A percentile compares a stretch with the other conserved stretches of the same genome.
Conservation (phyloP, 2,797 vertebrate species). For the Amblyopsis hoosieri region DNA sequence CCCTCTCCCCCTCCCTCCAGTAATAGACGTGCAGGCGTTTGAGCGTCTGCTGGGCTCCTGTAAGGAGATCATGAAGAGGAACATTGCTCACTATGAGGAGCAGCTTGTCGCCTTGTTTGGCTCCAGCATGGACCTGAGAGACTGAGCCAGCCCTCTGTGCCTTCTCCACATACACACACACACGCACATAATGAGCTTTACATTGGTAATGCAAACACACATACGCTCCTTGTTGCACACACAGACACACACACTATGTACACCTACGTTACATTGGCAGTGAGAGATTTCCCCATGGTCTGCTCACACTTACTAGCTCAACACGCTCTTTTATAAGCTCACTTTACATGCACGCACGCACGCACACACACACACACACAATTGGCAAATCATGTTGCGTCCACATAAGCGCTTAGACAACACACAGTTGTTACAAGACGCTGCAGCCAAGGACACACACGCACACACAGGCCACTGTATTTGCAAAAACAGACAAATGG, state of each 20-base stretch:
- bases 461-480: slow-evolving; percentile 55
- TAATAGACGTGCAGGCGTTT: slow-evolving; percentile 98
- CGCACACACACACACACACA: slow-evolving; percentile 17
- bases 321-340: slow-evolving; percentile 64
- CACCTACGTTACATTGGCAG: slow-evolving; percentile 33
- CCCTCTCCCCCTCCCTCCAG: slow-evolving; percentile 69
- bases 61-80: slow-evolving; percentile 99
- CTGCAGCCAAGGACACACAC: slow-evolving; percentile 61
- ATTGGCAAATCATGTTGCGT: slow-evolving; percentile 33
- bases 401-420: slow-evolving; percentile 47
- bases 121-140: slow-evolving; percentile 96
- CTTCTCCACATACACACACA: slow-evolving; percentile 65
- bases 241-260: slow-evolving; percentile 23
- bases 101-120: slow-evolving; percentile 98
- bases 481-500: slow-evolving; percentile 66
- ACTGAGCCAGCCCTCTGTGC: slow-evolving; percentile 83
- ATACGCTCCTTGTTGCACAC: neutral
- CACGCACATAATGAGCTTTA: slow-evolving; percentile 56
- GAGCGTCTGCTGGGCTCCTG: slow-evolving; percentile 97
- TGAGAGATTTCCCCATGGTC: slow-evolving; percentile 49
- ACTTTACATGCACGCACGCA: slow-evolving; percentile 23
- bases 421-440: slow-evolving; percentile 53
- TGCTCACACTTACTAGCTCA: slow-evolving; percentile 53
- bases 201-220: slow-evolving; percentile 30
- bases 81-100: slow-evolving; percentile 97